Base-by-base conservation (phyloP, 2,113 vertebrate genomes). In the Nerophis lumbriciformis region DNA sequence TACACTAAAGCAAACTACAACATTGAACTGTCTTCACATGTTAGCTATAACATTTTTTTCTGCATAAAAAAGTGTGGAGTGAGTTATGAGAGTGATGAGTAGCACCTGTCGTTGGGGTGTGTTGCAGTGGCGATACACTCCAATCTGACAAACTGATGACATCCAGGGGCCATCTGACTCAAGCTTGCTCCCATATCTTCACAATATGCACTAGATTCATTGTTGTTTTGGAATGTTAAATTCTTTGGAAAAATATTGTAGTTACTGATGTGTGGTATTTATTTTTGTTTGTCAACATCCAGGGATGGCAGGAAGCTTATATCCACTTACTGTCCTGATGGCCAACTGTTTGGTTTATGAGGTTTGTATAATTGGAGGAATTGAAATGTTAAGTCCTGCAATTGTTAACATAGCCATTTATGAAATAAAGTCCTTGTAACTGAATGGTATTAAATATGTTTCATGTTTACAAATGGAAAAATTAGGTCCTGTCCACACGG, bases 111-210 rank as follows among this genome's bases (percentile, higher is more conserved):
- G 42, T 65, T 51, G 73, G 82, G 72, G 71, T 66, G 66, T 59
- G 83, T 14, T 83, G 84, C 81, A 82, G 85, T 86, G 83, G 79
- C 78, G 28, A 67, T 11, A n/a, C 56, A 4, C 70, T 37, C 58
- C 69, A 42, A 60, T 15, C 87, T 28, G 84, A 88, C 1, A 44
- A 56, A 35, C 51, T 88, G 89, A 79, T 73, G 85, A 90, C 66
- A 6, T 10, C 60, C 88, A 87, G 88, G 89, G 88, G 87, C 87
- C 85, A 88, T 83, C 88, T 88, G 88, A 88, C 84, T 80, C 86
- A 38, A 77, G 35, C 70, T 53, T 3, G 0, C 11, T 16, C 21
- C 12, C 44, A 4, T 10, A 53, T 21, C 13, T 16, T 6, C n/a
- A 1, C 10, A 16, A n/a, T 28, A 28, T 28, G 28, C 28, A 28